These are phyloP conservation scores for Flabesymbios commensalis DNA, from an alignment of 2,888 invertebrate genomes.

Conservation along the genomic window DNA sequence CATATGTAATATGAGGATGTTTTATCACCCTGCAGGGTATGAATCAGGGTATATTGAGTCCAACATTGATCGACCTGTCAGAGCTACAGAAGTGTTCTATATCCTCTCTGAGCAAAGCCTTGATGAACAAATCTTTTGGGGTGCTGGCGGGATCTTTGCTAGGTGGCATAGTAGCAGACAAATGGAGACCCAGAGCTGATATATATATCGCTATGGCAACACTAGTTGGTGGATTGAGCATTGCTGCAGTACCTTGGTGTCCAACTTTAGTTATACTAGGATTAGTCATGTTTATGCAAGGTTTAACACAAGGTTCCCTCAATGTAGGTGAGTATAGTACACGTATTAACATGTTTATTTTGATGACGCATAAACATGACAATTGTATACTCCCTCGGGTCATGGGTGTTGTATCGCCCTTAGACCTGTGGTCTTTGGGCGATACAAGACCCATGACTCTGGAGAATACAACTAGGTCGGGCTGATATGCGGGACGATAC, in stretches of 20 bases:
- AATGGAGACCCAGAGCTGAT: background rate
- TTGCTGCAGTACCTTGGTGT: background rate
- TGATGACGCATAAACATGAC: too few relatives aligned
- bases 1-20: background rate
- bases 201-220: background rate
- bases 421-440: too few relatives aligned
- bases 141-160: background rate
- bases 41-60: background rate
- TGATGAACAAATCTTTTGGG: background rate
- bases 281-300: background rate
- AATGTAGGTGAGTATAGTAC: background rate
- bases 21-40: background rate
- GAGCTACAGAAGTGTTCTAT: background rate
- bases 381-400: too few relatives aligned
- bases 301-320: background rate
- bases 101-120: background rate
- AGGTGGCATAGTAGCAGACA: background rate
- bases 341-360: background rate
- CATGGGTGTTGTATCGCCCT: too few relatives aligned
- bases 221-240: background rate
- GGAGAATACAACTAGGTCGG: too few relatives aligned
- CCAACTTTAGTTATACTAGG: background rate
- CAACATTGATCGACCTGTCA: background rate
- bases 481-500: too few relatives aligned
- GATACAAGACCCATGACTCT: too few relatives aligned